Evolutionary conservation across 1,140 invertebrate genomes (phyloP).

Genomic region (Euura saliciscinereae): DNA sequence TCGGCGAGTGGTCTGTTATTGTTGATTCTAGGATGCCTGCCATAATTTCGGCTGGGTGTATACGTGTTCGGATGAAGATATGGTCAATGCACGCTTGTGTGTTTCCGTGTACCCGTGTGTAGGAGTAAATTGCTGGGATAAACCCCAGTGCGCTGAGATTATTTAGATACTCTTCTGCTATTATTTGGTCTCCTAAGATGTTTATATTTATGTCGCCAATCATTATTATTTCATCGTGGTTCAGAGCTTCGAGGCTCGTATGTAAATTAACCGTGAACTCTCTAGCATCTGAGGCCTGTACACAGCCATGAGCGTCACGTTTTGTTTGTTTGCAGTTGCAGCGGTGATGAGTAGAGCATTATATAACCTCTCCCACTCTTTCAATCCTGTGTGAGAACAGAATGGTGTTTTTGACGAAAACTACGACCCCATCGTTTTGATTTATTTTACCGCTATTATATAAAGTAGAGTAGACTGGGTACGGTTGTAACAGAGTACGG

Average conservation of each 20-base stretch:
- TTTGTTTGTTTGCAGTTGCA: too few relatives aligned
- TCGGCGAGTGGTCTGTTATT: conserved; percentile 13
- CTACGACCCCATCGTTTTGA: conserved; percentile 10
- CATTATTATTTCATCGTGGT: conserved; percentile 7
- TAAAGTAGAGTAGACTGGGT: too few relatives aligned
- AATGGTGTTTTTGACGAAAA: conserved; percentile 8
- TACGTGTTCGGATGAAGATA: conserved; percentile 1
- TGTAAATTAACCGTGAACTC: too few relatives aligned
- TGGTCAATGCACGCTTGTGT: conserved; percentile 8
- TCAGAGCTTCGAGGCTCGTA: too few relatives aligned
- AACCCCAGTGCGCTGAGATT: background rate
- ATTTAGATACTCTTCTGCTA: conserved; percentile 13
- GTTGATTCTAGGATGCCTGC: background rate
- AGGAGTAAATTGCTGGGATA: conserved; percentile 6
- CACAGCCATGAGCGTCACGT: too few relatives aligned
- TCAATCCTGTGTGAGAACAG: conserved; percentile 11
- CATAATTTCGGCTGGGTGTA: background rate
- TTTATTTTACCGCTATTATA: background rate
- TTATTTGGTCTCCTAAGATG: background rate
- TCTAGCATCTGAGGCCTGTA: too few relatives aligned
- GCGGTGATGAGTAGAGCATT: background rate
- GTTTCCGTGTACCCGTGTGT: background rate
- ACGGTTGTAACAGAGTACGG: too few relatives aligned
- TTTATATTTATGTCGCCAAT: conserved; percentile 16
- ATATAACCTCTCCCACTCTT: conserved; percentile 8